Evolutionary conservation across 2,888 invertebrate species (phyloP).

Genomic region (Branchinecta sandiegonensis): DNA sequence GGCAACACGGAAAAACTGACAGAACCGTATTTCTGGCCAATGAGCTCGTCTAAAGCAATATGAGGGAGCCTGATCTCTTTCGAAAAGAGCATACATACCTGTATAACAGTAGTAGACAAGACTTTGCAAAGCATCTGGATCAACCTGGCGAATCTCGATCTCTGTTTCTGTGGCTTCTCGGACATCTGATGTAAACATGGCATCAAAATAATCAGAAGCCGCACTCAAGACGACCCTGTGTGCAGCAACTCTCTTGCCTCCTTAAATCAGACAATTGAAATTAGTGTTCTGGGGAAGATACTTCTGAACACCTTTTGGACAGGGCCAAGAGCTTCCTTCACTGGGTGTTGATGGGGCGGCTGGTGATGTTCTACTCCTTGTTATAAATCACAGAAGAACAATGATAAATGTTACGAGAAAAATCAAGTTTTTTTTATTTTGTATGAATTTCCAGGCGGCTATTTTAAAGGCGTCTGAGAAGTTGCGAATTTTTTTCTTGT

Average conservation of each 20-base stretch:
- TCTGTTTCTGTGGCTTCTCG: constrained; percentile 68
- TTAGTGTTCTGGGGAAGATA: constrained; percentile 30
- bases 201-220: constrained; percentile 84
- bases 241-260: constrained; percentile 50
- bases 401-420: too few relatives aligned
- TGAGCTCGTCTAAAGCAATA: too few relatives aligned
- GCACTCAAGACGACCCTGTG: constrained; percentile 79
- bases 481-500: too few relatives aligned
- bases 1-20: too few relatives aligned
- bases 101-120: constrained; percentile 84
- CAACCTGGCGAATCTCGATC: constrained; percentile 67
- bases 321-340: neutral
- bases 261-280: constrained; percentile 29
- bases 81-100: constrained; percentile 38
- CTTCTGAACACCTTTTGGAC: neutral
- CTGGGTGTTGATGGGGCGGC: constrained; percentile 18
- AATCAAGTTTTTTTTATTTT: too few relatives aligned
- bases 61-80: too few relatives aligned
- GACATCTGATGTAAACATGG: constrained; percentile 83
- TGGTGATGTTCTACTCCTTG: neutral
- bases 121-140: constrained; percentile 66
- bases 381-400: too few relatives aligned
- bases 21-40: too few relatives aligned
- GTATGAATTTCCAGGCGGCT: too few relatives aligned
- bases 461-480: too few relatives aligned